A percentile compares a stretch with the other conserved stretches of the same genome.
Conservation (phyloP, 2,113 vertebrate species). For the Ophthalmolycus amberensis region DNA sequence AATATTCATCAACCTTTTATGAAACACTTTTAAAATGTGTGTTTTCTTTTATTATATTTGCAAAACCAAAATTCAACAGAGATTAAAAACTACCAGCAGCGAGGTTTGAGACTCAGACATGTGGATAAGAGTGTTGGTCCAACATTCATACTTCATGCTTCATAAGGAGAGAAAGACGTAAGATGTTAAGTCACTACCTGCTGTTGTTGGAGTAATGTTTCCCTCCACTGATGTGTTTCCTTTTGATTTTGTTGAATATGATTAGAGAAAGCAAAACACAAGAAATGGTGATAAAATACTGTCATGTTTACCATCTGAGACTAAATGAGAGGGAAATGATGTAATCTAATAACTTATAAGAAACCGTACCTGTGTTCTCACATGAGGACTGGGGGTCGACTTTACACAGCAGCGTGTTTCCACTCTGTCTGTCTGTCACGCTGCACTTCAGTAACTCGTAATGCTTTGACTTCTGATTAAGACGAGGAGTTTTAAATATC, state of each 20-base stretch:
- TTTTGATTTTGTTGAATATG: not conserved
- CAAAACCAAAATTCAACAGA: not conserved
- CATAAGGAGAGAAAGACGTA: not conserved
- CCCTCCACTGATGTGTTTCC: not conserved
- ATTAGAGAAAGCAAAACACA: not conserved
- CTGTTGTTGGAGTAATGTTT: not conserved
- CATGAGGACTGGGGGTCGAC: not conserved
- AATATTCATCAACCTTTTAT: not conserved
- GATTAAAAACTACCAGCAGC: not conserved
- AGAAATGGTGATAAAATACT: not conserved
- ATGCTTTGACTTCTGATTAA: not conserved
- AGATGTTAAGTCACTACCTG: not conserved
- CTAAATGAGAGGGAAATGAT: not conserved
- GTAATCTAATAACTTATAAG: not conserved
- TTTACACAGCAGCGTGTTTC: fast-evolving
- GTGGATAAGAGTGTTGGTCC: not conserved
- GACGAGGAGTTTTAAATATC: not conserved
- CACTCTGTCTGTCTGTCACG: not conserved
- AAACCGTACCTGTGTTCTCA: not conserved
- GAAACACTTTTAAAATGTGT: not conserved
- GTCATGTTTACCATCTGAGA: not conserved
- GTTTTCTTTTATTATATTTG: not conserved
- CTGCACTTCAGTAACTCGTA: not conserved
- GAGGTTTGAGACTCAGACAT: not conserved
- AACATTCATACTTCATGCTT: not conserved